phyloP scores from a whole-genome alignment of 2,888 invertebrate genomes.

The Drosophila gaucha region DNA sequence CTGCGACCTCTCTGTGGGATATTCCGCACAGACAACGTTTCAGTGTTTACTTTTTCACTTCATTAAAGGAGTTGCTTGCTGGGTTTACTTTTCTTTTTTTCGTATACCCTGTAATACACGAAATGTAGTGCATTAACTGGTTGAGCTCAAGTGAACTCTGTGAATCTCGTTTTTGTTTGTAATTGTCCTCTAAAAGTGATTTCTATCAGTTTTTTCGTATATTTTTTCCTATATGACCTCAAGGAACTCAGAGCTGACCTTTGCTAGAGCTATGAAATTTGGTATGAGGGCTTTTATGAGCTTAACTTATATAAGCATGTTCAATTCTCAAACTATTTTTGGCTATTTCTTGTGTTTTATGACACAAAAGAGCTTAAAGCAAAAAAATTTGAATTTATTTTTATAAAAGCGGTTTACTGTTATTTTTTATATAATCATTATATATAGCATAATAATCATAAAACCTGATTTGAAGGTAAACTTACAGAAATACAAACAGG shows the following conservation, averaged over 20 bases:
- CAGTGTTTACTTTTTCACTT: conserved; percentile 72
- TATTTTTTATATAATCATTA: too few relatives aligned
- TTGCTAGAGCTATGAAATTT: not conserved
- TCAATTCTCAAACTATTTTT: too few relatives aligned
- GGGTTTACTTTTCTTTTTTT: not conserved
- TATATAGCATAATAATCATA: too few relatives aligned
- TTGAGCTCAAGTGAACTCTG: too few relatives aligned
- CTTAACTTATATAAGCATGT: not conserved
- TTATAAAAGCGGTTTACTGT: not conserved
- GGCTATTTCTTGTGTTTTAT: not conserved
- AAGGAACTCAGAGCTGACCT: not conserved
- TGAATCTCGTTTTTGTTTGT: too few relatives aligned
- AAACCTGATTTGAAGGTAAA: not conserved
- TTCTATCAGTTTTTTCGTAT: not conserved
- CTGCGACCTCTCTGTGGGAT: conserved; percentile 51
- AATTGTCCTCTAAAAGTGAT: too few relatives aligned
- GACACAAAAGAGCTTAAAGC: not conserved
- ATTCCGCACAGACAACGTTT: conserved; percentile 31
- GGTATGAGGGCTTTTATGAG: not conserved
- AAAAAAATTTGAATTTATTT: not conserved
- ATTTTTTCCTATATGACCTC: not conserved
- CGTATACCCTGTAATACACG: conserved; percentile 20
- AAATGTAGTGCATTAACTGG: too few relatives aligned
- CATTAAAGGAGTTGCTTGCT: conserved; percentile 71
- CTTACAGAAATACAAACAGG: not conserved